Base-by-base conservation (phyloP, 2,888 invertebrate species). In the Hirtodrosophila duncani region DNA sequence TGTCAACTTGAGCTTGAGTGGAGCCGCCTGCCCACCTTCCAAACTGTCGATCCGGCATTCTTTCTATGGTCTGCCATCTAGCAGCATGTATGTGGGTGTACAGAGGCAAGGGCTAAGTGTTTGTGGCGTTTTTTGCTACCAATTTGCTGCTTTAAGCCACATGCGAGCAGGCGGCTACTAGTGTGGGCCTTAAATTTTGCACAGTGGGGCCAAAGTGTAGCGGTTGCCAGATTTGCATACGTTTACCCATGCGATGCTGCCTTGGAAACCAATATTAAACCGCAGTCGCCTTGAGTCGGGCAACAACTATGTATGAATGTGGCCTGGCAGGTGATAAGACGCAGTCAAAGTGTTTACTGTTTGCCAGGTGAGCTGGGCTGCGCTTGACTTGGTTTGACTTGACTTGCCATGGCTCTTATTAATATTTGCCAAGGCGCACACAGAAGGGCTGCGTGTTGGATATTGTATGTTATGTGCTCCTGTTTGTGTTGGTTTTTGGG, bases 1-100 rank as follows among this genome's bases (percentile, higher is more conserved):
- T 67, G 63, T 78, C 74, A 74, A 63, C 63, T 63, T 64, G 63
- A 65, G 60, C 63, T 63, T 64, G 63, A 65, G 60, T 66, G 61
- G 58, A 62, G 62, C 36, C 48, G 51, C 23, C 50, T 48, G 63
- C 48, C 50, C 48, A 56, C 51, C 44, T 50, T 26, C 23, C 38
- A 37, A 29, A 21, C 45, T 23, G 43, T 8, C 43, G 41, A 39
- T 17, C 27, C 30, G 43, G 27, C 23, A 17, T 27, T 10, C 14
- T 21, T 9, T 18, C 30, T 4, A 21, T 48, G 21, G 31, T 23
- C 8, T 36, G 42, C 21, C 26, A 11, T 11, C 17, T 4, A 5
- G 1, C 14, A 16, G 10, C 36, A 11, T 36, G 11, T 23, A 10
- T 39, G 24, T 13, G 18, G 36, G 39, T 39, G 30, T 18, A 37